Evolutionary conservation across 1,140 invertebrate species (phyloP), one percentile per base, ranked within the genome.

Genomic region (Drosophila oshimai): DNA sequence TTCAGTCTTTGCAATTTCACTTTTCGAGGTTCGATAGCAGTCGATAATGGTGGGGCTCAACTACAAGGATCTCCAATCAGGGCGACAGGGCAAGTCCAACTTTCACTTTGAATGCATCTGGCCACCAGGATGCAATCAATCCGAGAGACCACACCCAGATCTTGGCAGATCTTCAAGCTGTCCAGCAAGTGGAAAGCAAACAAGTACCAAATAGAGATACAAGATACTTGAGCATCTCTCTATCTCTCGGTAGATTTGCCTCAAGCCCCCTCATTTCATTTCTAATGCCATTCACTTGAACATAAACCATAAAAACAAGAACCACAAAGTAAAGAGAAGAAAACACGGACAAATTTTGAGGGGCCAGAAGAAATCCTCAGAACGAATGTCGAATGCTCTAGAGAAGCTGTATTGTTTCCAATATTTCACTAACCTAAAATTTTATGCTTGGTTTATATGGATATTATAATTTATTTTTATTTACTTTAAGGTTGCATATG

Each of bases 1-100:
- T 37, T 31, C n/a, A 45, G 13, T 20, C 22, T 60, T 70, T 73
- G 47, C 55, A 79, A 50, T 70, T 74, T 60, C 28, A 44, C 46
- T 45, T 44, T 61, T 64, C 22, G 62, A 51, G 13, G 33, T 24
- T 20, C 24, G 50, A 29, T 41, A 15, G 50, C n/a, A 20, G 44
- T 17, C 28, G 5, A 29, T 29, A n/a, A n/a, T n/a, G n/a, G 17
- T 20, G 0, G 9, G 17, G 34, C 24, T 17, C 17, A 18, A 9
- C 2, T n/a, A n/a, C n/a, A 9, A 44, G 54, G 51, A 36, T 26
- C 15, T 26, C 4, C 9, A n/a, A 15, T 15, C 15, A 20, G 53
- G 53, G 26, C 15, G n/a, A 28, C 36, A 53, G 24, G 45, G 17
- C 29, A 26, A 49, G 7, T 22, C n/a, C 6, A 0, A 28, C 53